Evolutionary conservation across 64 coral and sea anemone genomes (phyloP).

Genomic region (Anthopleura sola): DNA sequence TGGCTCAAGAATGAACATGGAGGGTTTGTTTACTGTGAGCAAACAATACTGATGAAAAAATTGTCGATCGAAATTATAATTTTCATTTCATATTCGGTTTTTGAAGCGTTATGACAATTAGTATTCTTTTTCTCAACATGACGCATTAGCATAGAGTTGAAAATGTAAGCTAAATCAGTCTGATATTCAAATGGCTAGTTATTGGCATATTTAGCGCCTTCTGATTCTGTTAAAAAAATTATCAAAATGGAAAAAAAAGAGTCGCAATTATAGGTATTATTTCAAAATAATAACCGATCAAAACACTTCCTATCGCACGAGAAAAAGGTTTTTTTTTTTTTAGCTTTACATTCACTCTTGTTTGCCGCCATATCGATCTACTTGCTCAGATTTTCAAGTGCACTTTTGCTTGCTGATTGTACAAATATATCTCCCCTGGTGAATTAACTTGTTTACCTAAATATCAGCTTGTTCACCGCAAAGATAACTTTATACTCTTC

Average conservation of each 20-base stretch:
- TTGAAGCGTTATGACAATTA: neutral
- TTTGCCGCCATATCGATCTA: no score
- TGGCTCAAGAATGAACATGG: neutral
- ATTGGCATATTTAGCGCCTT: neutral
- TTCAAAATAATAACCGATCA: no score
- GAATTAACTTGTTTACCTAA: neutral
- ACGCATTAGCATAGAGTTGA: neutral
- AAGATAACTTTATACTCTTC: no score
- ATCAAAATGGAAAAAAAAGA: neutral
- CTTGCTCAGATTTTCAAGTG: no score
- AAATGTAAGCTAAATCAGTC: neutral
- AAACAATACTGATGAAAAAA: neutral
- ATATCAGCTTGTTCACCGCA: no score
- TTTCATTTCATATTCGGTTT: neutral
- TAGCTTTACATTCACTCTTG: neutral
- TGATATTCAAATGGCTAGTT: neutral
- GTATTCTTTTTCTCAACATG: neutral
- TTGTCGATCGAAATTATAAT: neutral
- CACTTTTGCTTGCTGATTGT: neutral
- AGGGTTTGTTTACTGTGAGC: neutral
- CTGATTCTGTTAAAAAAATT: neutral
- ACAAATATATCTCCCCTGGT: neutral
- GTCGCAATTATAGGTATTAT: no score
- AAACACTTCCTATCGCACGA: no score
- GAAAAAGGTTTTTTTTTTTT: neutral